Evolutionary conservation across 2,888 invertebrate genomes (phyloP), one percentile per base, ranked within the genome.

Genomic region (Hydropsyche betteni): DNA sequence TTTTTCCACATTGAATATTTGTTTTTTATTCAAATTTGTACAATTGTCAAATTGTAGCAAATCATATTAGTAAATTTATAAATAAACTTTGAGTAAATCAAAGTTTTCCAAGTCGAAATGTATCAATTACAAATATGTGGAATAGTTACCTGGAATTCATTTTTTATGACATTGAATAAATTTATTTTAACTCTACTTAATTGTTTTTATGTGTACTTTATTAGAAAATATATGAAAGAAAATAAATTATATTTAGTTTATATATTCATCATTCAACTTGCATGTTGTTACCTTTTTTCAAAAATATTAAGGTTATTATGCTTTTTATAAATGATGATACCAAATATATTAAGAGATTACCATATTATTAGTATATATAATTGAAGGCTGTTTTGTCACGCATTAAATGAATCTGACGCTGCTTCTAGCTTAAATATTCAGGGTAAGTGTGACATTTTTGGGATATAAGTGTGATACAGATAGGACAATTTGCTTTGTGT

Each of bases 371-470:
- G 74, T 52, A 24, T 24, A 24, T 24, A 68, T 68, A 74, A 58
- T 58, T 24, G 58, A 24, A 33, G 33, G 4, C 12, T 24, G 8
- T 58, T 8, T 8, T 8, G 8, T 24, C 12, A 12, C 12, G 33
- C 33, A 8, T 58, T 10, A 58, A 58, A 33, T 12, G 12, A n/a
- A 44, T 44, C 14, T n/a, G 51, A 34, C 16, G 68, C n/a, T 51
- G 14, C 34, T 61, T 74, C 14, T 58, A 50, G 52, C 10, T 8
- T 44, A 8, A 44, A 44, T 10, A 44, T 33, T 53, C 1, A 34
- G 64, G 87, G 88, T 88, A 85, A 88, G 88, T 80, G 80, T 88
- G 88, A 86, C 88, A 87, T 86, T 86, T 86, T 86, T 86, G 85
- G 87, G 87, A 85, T 83, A 82, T 80, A 72, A 81, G 85, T 85